Evolutionary conservation across 2,797 vertebrate genomes (phyloP), one percentile per base, ranked within the genome.

Genomic region (Miichthys miiuy): DNA sequence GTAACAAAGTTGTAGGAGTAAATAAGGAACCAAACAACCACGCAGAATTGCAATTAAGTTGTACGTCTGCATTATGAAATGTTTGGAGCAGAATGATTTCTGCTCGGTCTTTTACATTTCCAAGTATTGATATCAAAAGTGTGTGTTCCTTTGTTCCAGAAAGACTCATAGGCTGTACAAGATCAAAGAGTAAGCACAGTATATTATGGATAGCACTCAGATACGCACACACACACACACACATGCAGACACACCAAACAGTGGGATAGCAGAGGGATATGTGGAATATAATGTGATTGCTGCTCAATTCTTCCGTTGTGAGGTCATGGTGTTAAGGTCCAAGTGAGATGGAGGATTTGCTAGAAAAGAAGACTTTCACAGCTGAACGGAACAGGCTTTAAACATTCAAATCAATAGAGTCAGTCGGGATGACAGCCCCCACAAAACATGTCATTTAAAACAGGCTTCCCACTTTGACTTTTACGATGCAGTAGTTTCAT

Each of bases 11-110:
- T 92, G 90, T 83, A 83, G 90, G 90, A 91, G 90, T 94, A 95
- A 95, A 95, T 94, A 94, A 92, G 90, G 87, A 91, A 89, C 88
- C 90, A 94, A 95, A 95, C 94, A 94, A 93, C 76, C 88, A 72
- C 80, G 83, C 65, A 62, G 70, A 70, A 74, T 86, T 70, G 88
- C 90, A 94, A 92, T 91, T 89, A 91, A 91, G 84, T 83, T 91
- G 90, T 92, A 86, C 83, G 84, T 93, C 91, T 92, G 80, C 84
- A 69, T 93, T 92, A 82, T 88, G 81, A 93, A 92, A 93, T 92
- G 90, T 94, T 94, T 93, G 86, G 88, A 91, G 79, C 78, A 48
- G 63, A 23, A 25, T 87, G 87, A 88, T 90, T 93, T 91, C 89
- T 74, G 79, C 80, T 80, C 85, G 68, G 77, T 84, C 75, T 88